Percentiles rank a stretch among this genome's conserved stretches.
These are phyloP conservation scores for Rugalucina vietnamica DNA, from an alignment of 2,888 invertebrate genomes.

Conservation along the genomic window DNA sequence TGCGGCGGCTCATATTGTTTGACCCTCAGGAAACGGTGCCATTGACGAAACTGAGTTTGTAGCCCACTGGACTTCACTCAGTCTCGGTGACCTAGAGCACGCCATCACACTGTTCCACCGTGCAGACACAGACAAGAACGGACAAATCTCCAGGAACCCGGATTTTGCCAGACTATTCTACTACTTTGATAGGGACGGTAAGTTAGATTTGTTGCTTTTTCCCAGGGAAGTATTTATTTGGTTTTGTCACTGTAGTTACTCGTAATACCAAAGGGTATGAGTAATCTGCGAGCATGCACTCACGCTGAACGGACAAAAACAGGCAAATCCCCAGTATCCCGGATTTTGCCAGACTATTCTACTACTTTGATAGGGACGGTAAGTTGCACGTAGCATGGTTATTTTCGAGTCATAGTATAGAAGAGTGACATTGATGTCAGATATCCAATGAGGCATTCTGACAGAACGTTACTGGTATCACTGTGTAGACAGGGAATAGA, in stretches of 20 bases:
- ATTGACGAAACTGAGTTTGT: constrained; percentile 67
- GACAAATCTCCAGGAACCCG: constrained; percentile 60
- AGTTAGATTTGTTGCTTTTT: not conserved
- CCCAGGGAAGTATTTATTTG: not conserved
- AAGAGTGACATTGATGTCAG: too few relatives aligned
- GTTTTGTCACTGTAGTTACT: too few relatives aligned
- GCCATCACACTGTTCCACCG: constrained; percentile 67
- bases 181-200: constrained; percentile 72
- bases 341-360: constrained; percentile 66
- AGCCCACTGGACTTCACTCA: constrained; percentile 63
- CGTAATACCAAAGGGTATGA: too few relatives aligned
- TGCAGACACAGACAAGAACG: constrained; percentile 69
- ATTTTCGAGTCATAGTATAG: too few relatives aligned
- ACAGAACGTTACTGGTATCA: too few relatives aligned
- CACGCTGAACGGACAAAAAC: constrained; percentile 67
- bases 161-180: constrained; percentile 68
- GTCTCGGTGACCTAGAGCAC: constrained; percentile 62
- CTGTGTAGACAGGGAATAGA: too few relatives aligned
- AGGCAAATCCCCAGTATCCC: constrained; percentile 64
- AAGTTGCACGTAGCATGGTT: too few relatives aligned
- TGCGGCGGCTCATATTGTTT: too few relatives aligned
- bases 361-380: constrained; percentile 72
- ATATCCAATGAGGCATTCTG: too few relatives aligned
- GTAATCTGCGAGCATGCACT: constrained; percentile 53
- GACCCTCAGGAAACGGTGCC: constrained; percentile 57